Evolutionary conservation across 2,113 vertebrate genomes (phyloP).

Genomic region (Equus przewalskii): DNA sequence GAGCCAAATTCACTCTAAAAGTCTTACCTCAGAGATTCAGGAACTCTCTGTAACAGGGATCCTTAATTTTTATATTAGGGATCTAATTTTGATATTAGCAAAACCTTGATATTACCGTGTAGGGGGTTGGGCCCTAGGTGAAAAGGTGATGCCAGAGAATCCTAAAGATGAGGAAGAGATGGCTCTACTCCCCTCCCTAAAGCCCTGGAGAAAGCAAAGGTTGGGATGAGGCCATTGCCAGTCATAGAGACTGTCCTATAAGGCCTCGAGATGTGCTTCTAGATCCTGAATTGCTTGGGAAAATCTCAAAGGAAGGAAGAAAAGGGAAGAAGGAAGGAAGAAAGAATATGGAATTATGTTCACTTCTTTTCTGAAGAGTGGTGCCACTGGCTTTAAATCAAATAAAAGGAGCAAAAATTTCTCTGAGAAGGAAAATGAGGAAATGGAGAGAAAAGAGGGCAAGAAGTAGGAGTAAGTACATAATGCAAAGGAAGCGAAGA

Average conservation of each 20-base stretch:
- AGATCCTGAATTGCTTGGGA: background rate
- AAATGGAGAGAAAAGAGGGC: background rate
- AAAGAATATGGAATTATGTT: background rate
- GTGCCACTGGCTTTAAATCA: background rate
- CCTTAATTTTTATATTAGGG: constrained; percentile 16
- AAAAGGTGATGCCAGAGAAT: background rate
- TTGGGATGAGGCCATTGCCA: background rate
- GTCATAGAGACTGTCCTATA: background rate
- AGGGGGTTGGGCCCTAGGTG: background rate
- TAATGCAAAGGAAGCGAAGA: background rate
- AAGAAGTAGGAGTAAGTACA: background rate
- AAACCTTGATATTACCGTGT: background rate
- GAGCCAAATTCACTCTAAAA: constrained; percentile 6
- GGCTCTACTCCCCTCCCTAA: background rate
- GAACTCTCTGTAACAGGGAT: background rate
- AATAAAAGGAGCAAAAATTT: background rate
- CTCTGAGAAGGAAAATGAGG: background rate
- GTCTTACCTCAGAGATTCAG: background rate
- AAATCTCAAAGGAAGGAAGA: background rate
- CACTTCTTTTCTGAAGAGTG: background rate
- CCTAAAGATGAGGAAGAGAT: background rate
- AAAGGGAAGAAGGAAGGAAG: background rate
- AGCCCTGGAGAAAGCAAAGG: background rate
- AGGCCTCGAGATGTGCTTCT: background rate
- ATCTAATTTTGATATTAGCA: background rate